phyloP scores from a whole-genome alignment of 2,888 invertebrate genomes.

The Cantharis nigra region DNA sequence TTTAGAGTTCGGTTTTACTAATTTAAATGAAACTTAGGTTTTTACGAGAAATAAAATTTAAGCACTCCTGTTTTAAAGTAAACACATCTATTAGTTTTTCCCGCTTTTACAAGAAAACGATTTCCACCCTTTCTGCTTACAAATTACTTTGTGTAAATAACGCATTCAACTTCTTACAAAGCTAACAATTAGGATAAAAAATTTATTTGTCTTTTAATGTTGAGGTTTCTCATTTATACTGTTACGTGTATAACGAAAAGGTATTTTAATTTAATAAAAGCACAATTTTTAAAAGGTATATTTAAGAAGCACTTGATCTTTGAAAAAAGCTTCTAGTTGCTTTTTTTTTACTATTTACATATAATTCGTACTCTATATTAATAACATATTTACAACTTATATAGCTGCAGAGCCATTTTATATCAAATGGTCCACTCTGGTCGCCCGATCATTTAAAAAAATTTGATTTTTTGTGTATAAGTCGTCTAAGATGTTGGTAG shows the following conservation, averaged over 20 bases:
- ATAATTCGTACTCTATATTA: too few species aligned
- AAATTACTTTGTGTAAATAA: conserved; percentile 20
- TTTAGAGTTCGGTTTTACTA: background rate
- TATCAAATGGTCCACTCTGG: too few species aligned
- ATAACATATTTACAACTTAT: too few species aligned
- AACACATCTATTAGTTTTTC: conserved; percentile 19
- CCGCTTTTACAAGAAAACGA: conserved; percentile 17
- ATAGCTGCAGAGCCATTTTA: too few species aligned
- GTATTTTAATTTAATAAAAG: background rate
- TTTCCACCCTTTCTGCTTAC: conserved; percentile 20
- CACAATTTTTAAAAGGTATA: background rate
- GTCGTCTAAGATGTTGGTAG: too few species aligned
- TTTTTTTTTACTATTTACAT: background rate
- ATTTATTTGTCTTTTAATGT: conserved; percentile 14
- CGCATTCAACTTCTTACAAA: conserved; percentile 17
- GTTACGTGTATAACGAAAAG: background rate
- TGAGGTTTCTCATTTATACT: background rate
- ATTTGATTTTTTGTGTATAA: too few species aligned
- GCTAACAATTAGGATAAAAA: conserved; percentile 16
- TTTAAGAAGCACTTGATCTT: background rate
- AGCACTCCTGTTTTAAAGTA: conserved; percentile 13
- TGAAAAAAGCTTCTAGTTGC: background rate
- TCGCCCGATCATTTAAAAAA: too few species aligned
- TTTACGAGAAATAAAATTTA: conserved; percentile 14
- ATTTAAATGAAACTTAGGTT: conserved; percentile 11